Conservation (phyloP, 30 jellyfish, hydroid and myxozoan species). For the Pseudorhiza aurosa region DNA sequence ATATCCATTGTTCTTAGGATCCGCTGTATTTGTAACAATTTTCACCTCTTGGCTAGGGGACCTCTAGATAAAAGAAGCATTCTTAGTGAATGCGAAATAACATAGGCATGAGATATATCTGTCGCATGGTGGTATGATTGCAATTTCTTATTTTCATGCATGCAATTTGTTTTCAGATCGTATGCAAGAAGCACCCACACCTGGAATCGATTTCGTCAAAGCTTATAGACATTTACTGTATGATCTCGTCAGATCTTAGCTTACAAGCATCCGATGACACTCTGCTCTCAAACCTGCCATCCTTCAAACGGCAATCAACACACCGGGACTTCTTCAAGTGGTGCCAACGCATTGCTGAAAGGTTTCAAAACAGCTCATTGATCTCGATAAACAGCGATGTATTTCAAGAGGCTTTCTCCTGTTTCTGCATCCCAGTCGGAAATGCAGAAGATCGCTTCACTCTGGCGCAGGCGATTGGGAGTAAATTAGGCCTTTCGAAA, state of each 20-base stretch:
- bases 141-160: too few relatives aligned
- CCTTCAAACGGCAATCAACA: constrained; percentile 59
- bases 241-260: constrained; percentile 74
- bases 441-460: constrained; percentile 31
- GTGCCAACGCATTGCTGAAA: constrained; percentile 67
- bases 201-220: constrained; percentile 52
- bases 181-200: constrained; percentile 46
- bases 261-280: constrained; percentile 64
- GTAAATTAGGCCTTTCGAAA: constrained; percentile 78
- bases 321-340: constrained; percentile 86
- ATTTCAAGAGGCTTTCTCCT: constrained; percentile 80
- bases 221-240: constrained; percentile 78
- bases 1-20: too few relatives aligned
- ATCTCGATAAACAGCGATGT: constrained; percentile 50
- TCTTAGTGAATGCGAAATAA: too few relatives aligned
- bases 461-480: constrained; percentile 78
- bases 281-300: constrained; percentile 28
- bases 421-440: constrained; percentile 84
- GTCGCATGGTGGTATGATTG: too few relatives aligned
- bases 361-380: constrained; percentile 19
- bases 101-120: too few relatives aligned
- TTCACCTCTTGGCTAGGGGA: too few relatives aligned
- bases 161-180: constrained; percentile 57
- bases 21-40: too few relatives aligned
- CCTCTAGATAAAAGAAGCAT: too few relatives aligned